Evolutionary conservation across 2,113 vertebrate species (phyloP).

Genomic region (Sus scrofa): DNA sequence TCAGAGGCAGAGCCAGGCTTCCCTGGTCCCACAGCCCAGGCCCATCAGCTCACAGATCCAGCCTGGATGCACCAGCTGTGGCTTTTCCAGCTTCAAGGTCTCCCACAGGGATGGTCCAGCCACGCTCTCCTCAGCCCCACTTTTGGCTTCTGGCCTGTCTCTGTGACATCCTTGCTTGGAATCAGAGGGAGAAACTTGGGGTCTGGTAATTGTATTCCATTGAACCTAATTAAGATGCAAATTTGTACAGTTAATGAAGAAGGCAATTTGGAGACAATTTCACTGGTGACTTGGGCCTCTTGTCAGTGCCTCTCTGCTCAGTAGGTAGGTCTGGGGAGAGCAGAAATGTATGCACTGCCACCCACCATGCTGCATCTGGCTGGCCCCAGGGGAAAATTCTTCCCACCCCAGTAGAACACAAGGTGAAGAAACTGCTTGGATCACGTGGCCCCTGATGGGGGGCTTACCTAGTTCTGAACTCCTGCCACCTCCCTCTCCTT

Average conservation of each 20-base stretch:
- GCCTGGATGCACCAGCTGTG: no score
- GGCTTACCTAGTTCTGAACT: not conserved
- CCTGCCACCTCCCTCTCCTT: not conserved
- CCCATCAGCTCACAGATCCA: not conserved
- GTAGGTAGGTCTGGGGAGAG: not conserved
- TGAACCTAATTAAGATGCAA: conserved; percentile 75
- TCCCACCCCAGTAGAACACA: not conserved
- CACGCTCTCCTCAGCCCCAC: not conserved
- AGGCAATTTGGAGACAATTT: conserved; percentile 67
- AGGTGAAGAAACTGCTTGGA: not conserved
- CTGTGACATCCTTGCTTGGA: conserved; percentile 37
- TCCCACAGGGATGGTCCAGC: not conserved
- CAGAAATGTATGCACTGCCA: not conserved
- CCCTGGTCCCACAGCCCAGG: not conserved
- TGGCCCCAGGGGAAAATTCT: not conserved
- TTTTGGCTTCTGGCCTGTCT: conserved; percentile 2
- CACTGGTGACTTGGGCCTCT: not conserved
- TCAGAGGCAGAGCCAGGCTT: not conserved
- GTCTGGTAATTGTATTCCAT: conserved; percentile 67
- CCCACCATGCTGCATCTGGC: conserved; percentile 19
- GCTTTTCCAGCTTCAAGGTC: not conserved
- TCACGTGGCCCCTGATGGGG: not conserved
- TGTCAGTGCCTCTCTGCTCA: not conserved
- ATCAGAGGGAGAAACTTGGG: conserved; percentile 39
- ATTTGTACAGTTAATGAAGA: conserved; percentile 63